Percentiles rank a stretch among this genome's conserved stretches.
These are phyloP conservation scores for Epistrophe eligans DNA, from an alignment of 2,888 invertebrate species.

Conservation along the genomic window DNA sequence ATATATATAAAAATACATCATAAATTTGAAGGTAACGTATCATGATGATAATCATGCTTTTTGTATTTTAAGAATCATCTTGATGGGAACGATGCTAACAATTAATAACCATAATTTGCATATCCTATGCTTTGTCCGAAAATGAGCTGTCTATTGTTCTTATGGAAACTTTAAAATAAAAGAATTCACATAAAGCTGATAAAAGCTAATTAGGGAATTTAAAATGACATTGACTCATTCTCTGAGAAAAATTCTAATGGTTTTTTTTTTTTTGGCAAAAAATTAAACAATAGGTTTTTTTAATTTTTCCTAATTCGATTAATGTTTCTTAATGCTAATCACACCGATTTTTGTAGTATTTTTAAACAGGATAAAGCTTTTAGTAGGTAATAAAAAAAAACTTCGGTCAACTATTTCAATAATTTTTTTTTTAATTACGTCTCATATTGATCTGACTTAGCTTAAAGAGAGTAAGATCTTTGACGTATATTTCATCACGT, in stretches of 20 bases:
- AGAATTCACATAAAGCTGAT: not conserved
- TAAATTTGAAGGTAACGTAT: not conserved
- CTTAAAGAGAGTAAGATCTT: too few species aligned
- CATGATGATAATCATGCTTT: not conserved
- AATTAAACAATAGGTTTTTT: not conserved
- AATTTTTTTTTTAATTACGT: too few species aligned
- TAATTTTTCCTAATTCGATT: not conserved
- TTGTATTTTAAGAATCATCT: not conserved
- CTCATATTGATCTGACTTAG: too few species aligned
- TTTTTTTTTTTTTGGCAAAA: not conserved
- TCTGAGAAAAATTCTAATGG: not conserved
- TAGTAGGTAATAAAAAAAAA: too few species aligned
- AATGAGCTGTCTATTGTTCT: constrained; percentile 2
- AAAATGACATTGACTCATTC: not conserved
- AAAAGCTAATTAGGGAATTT: not conserved
- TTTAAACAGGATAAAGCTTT: too few species aligned
- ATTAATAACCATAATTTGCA: constrained; percentile 9
- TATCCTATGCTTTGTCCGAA: constrained; percentile 10
- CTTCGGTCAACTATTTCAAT: too few species aligned
- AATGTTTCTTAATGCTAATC: not conserved
- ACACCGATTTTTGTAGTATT: too few species aligned
- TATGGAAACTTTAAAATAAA: not conserved
- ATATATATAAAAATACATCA: not conserved
- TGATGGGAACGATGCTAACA: not conserved
- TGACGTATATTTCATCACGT: too few species aligned